phyloP scores from a whole-genome alignment of 2,888 invertebrate genomes.

The Cataglyphis altisquamis region DNA sequence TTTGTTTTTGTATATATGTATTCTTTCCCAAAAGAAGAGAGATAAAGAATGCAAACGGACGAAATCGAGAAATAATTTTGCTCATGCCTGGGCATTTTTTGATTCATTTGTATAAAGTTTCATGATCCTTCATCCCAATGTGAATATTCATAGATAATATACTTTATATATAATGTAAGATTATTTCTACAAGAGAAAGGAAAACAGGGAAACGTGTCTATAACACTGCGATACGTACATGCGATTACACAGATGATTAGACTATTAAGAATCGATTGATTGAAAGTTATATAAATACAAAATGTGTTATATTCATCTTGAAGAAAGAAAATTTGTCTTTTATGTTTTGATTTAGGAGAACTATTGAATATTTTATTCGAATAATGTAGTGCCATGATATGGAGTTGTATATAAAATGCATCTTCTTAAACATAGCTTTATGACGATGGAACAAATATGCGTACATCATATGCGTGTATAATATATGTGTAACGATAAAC shows the following conservation, averaged over 20 bases:
- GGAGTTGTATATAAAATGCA: slow-evolving; percentile 70
- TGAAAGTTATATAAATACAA: slow-evolving; percentile 39
- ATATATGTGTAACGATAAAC: not conserved
- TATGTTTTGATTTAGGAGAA: slow-evolving; percentile 61
- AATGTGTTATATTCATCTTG: slow-evolving; percentile 30
- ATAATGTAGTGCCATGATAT: slow-evolving; percentile 80
- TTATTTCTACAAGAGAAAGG: slow-evolving; percentile 1
- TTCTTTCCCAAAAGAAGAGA: not conserved
- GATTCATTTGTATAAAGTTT: slow-evolving; percentile 46
- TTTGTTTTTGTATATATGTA: slow-evolving; percentile 67
- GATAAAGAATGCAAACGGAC: slow-evolving; percentile 22
- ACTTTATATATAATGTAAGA: slow-evolving; percentile 4
- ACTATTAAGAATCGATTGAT: slow-evolving; percentile 10
- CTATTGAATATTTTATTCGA: slow-evolving; percentile 71
- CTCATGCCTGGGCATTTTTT: slow-evolving; percentile 68
- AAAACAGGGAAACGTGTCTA: not conserved
- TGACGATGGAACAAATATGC: slow-evolving; percentile 29
- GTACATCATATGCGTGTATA: slow-evolving; percentile 20
- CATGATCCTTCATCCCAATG: slow-evolving; percentile 4
- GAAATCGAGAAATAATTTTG: slow-evolving; percentile 41
- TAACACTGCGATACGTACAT: no score
- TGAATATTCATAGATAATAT: not conserved
- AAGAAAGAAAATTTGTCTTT: slow-evolving; percentile 1
- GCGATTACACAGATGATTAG: not conserved
- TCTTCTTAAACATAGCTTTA: slow-evolving; percentile 51